Conservation (phyloP, 2,113 vertebrate genomes). For the Tragelaphus buxtoni region DNA sequence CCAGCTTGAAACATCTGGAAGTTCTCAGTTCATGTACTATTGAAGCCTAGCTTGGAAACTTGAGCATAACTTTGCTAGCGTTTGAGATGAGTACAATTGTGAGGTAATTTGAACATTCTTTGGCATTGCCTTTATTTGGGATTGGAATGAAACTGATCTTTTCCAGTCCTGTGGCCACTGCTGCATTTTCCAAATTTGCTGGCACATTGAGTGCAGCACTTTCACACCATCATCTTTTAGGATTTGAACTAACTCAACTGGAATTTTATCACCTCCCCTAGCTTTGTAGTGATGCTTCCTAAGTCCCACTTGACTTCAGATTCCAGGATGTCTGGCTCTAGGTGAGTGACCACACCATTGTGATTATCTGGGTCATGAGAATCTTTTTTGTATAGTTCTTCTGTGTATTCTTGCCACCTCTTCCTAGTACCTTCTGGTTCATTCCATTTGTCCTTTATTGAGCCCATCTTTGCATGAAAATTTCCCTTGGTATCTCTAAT, state of each 20-base stretch:
- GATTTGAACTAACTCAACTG: not conserved
- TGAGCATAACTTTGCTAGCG: not conserved
- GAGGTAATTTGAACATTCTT: not conserved
- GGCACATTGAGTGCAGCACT: not conserved
- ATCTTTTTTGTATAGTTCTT: not conserved
- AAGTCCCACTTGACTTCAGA: not conserved
- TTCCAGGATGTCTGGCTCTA: not conserved
- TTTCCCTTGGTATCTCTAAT: not conserved
- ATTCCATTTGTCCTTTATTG: not conserved
- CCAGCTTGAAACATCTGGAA: not conserved
- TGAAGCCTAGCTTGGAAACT: not conserved
- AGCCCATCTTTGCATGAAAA: not conserved
- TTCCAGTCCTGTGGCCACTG: not conserved
- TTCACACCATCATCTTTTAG: not conserved
- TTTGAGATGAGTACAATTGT: not conserved
- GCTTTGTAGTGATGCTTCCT: not conserved
- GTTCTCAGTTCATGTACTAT: rapidly evolving
- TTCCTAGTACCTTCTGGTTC: not conserved
- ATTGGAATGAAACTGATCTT: not conserved
- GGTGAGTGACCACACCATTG: not conserved
- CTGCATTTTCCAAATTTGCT: not conserved
- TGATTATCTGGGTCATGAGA: not conserved
- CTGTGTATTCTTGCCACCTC: not conserved
- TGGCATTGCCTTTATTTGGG: not conserved
- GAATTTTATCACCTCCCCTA: not conserved